Conservation (phyloP, 2,797 vertebrate species). For the Crocidura indochinensis region DNA sequence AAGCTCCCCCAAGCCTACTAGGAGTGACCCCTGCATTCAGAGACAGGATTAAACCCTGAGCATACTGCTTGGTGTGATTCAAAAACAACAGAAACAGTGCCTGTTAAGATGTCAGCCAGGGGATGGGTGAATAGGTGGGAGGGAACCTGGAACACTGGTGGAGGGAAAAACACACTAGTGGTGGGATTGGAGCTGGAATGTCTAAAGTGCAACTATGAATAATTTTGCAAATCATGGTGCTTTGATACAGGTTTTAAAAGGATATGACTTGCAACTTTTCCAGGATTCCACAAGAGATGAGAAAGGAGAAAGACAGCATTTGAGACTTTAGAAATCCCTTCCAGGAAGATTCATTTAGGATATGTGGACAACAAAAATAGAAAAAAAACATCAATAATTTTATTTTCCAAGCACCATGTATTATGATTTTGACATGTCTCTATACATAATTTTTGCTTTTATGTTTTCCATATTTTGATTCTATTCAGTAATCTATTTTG, state of each 20-base stretch:
- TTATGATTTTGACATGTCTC: not conserved
- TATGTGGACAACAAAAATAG: not conserved
- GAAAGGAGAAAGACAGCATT: not conserved
- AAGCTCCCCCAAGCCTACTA: no score
- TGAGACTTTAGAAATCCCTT: not conserved
- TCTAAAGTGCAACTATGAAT: no score
- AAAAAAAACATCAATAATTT: not conserved
- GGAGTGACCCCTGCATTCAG: no score
- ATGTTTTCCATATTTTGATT: constrained; percentile 17
- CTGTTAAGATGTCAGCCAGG: no score
- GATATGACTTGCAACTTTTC: not conserved
- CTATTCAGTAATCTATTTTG: not conserved
- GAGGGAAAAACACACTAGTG: no score
- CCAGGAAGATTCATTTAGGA: not conserved
- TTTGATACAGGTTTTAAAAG: not conserved
- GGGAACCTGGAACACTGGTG: no score
- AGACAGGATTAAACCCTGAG: no score
- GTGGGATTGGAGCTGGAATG: no score
- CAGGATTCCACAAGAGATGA: not conserved
- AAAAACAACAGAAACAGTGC: no score
- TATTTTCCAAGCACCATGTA: not conserved
- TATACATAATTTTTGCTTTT: not conserved
- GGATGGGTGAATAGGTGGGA: no score
- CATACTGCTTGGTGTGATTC: no score
- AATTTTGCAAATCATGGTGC: no score